Percentiles rank a stretch among this genome's conserved stretches.
These are phyloP conservation scores for Zhuqinia jingwanae DNA, from an alignment of 2,888 invertebrate species.

Conservation along the genomic window DNA sequence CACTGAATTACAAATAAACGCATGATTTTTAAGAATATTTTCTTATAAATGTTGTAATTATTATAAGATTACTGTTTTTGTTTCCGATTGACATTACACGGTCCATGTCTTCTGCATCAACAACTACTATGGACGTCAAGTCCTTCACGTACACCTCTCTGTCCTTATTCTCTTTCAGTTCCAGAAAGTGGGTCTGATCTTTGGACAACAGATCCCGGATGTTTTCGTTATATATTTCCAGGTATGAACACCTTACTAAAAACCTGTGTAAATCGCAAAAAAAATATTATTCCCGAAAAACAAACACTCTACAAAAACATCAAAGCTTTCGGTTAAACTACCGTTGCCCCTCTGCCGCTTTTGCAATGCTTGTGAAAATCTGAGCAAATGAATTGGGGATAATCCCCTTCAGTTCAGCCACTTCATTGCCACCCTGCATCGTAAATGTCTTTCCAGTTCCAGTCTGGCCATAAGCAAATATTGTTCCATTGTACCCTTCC, in stretches of 20 bases:
- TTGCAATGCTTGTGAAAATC: conserved; percentile 98
- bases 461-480: conserved; percentile 84
- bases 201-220: conserved; percentile 96
- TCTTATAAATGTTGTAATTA: no score
- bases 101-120: conserved; percentile 97
- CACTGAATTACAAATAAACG: no score
- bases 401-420: conserved; percentile 88
- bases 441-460: conserved; percentile 99
- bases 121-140: conserved; percentile 97
- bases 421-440: conserved; percentile 90
- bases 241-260: conserved; percentile 97
- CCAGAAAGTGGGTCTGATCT: conserved; percentile 93
- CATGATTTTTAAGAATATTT: neutral
- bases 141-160: conserved; percentile 99
- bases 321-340: no score
- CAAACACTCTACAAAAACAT: conserved; percentile 98
- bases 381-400: conserved; percentile 99
- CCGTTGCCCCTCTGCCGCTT: conserved; percentile 91
- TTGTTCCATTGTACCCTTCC: conserved; percentile 96
- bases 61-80: conserved; percentile 89
- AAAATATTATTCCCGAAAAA: conserved; percentile 97
- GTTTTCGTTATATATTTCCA: conserved; percentile 99
- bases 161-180: conserved; percentile 88
- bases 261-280: conserved; percentile 84
- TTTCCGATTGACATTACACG: conserved; percentile 98